These are phyloP conservation scores for Hyperopisus bebe DNA, from an alignment of 2,113 vertebrate species.

Conservation along the genomic window DNA sequence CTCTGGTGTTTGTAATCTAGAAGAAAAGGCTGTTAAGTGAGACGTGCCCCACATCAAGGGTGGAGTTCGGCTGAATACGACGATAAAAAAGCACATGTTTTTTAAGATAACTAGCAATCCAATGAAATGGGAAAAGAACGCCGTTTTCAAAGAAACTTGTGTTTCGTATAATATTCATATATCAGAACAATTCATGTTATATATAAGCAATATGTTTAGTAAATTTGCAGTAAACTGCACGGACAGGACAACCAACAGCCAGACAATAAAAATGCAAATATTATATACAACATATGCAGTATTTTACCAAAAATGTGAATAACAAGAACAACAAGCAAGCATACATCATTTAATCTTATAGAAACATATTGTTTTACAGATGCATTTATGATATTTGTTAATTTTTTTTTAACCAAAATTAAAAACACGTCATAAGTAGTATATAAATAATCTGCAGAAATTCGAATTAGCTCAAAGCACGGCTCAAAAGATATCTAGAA, in stretches of 20 bases:
- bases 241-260: background rate
- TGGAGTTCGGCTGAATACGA: background rate
- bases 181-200: background rate
- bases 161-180: background rate
- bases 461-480: background rate
- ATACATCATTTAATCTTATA: background rate
- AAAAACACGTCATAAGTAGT: background rate
- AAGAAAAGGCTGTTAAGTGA: background rate
- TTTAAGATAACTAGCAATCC: slow-evolving; percentile 3
- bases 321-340: background rate
- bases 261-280: background rate
- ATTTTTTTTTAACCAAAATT: background rate
- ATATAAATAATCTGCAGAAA: background rate
- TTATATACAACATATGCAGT: background rate
- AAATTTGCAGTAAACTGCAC: background rate
- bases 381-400: background rate
- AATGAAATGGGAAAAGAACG: background rate
- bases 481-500: background rate
- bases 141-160: background rate
- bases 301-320: background rate
- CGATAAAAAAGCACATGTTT: background rate
- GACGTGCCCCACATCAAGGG: background rate
- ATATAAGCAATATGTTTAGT: background rate
- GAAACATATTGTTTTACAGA: background rate
- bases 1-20: background rate